Base-by-base conservation (phyloP, 2,888 invertebrate genomes). In the Clitarchus hookeri region DNA sequence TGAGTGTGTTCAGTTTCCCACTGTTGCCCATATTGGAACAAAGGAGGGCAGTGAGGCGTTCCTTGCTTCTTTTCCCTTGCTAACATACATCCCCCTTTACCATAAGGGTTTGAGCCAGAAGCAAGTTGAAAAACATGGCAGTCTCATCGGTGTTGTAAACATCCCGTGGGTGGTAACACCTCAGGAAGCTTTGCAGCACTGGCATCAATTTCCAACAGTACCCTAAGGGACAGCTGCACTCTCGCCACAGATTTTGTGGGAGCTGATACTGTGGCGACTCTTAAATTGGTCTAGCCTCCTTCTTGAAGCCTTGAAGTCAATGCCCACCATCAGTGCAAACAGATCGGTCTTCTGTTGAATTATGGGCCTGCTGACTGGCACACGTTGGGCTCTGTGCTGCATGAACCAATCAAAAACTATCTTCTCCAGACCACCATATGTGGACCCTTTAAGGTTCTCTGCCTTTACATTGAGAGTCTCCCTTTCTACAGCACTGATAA, bases 41-140 rank as follows among this genome's bases (percentile, higher is more conserved):
- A 23, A 84, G 48, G 44, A 44, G 13, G 53, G 13, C 84, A 44
- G 65, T 83, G 53, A 65, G 65, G 65, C 65, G 65, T 65, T 65
- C 65, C 65, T 84, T 44, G 23, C 3, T 48, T 25, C 25, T 84
- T 25, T 84, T 53, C 48, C n/a, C 48, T 25, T 6, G 23, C 16
- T 25, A 36, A 84, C 84, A 84, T 44, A 23, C 25, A 8, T 44
- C 48, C 26, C 84, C 48, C 48, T 53, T 44, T 53, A 84, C 44
- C n/a, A 23, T 25, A 8, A 84, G 84, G 25, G 84, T 84, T 25
- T 4, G 8, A n/a, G 44, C 48, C 48, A 12, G 44, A 44, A 84
- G 84, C 65, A 84, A 25, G 25, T 48, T 53, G 84, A n/a, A 84
- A 84, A 84, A 84, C 44, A 84, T n/a, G 25, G 48, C 84, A 84